phyloP scores from a whole-genome alignment of 2,888 invertebrate species.

The Xestia c-nigrum region DNA sequence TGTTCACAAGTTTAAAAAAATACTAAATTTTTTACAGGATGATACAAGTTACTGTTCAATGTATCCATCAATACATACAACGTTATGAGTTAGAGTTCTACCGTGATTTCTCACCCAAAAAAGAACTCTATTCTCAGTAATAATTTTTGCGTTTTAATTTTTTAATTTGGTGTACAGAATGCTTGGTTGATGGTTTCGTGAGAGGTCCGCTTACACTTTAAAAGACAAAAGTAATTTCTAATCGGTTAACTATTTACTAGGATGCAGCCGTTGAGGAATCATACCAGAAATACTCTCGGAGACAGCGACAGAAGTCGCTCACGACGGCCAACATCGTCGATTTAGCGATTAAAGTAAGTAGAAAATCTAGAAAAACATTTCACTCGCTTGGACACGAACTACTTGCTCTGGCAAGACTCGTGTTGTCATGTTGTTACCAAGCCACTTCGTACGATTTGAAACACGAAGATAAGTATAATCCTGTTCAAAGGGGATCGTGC shows the following conservation, averaged over 20 bases:
- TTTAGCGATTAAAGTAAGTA: constrained; percentile 93
- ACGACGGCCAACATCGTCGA: constrained; percentile 97
- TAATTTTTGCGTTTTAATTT: not conserved
- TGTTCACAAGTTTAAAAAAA: no score
- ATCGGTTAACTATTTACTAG: constrained; percentile 70
- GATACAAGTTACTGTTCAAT: not conserved
- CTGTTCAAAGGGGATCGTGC: no score
- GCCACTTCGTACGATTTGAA: no score
- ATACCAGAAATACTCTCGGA: constrained; percentile 96
- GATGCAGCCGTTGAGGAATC: constrained; percentile 94
- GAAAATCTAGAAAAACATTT: not conserved
- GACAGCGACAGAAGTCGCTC: constrained; percentile 97
- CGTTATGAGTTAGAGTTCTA: not conserved
- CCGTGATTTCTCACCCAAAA: not conserved
- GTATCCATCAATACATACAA: not conserved
- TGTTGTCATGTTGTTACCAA: no score
- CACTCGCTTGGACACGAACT: no score
- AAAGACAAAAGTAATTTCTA: not conserved
- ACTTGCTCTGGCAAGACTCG: no score
- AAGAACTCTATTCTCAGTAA: not conserved
- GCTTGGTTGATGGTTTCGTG: not conserved
- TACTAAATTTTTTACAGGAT: not conserved
- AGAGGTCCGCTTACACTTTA: not conserved
- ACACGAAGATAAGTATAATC: no score
- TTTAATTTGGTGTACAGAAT: not conserved